Evolutionary conservation across 2,797 vertebrate species (phyloP).

Genomic region (Gorsachius magnificus): DNA sequence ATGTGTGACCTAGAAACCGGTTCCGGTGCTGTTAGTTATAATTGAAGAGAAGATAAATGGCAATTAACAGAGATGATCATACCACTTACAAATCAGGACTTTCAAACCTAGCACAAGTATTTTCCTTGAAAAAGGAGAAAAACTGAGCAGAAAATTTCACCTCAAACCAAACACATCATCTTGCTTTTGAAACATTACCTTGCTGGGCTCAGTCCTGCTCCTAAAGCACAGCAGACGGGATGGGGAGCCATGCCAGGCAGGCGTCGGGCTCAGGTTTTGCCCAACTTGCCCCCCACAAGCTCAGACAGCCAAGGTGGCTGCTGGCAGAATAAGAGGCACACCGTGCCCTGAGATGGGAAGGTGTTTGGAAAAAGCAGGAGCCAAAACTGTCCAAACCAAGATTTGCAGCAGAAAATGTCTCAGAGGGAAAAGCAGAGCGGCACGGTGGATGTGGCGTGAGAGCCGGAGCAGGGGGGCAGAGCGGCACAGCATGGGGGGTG

Average conservation of each 20-base stretch:
- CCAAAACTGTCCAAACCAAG: not conserved
- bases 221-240: not conserved
- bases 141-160: not conserved
- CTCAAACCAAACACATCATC: not conserved
- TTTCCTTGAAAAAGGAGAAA: not conserved
- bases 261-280: rapidly evolving
- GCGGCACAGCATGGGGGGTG: rapidly evolving
- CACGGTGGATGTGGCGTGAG: rapidly evolving
- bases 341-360: not conserved
- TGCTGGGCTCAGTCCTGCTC: not conserved
- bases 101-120: not conserved
- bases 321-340: not conserved
- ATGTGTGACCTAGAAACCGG: not conserved
- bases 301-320: not conserved
- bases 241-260: not conserved
- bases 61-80: not conserved
- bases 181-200: not conserved
- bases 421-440: not conserved
- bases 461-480: not conserved
- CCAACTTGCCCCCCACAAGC: not conserved
- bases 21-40: not conserved
- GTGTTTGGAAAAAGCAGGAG: not conserved
- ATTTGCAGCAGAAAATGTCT: not conserved
- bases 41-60: not conserved
- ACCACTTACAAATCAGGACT: not conserved